Evolutionary conservation across 2,888 invertebrate species (phyloP), one percentile per base, ranked within the genome.

Genomic region (Ectemnius continuus): DNA sequence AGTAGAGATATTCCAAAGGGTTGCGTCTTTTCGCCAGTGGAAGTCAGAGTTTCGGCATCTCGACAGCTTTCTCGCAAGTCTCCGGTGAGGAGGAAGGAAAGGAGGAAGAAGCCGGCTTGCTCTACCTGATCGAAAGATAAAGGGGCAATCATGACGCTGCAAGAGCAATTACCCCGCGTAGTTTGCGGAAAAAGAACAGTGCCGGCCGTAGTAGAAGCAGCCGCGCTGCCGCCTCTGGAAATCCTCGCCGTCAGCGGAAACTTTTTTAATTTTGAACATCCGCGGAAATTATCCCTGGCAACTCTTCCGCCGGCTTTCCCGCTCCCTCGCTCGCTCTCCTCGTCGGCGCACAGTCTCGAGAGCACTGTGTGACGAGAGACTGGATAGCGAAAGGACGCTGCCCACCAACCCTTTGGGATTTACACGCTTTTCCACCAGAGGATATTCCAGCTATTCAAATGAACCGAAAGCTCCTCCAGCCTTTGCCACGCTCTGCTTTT

Each of bases 191-290:
- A 47, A 23, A 62, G 48, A 46, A 46, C 47, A 48, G 28, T 14
- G 47, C 14, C 13, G 11, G n/a, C 36, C 36, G 28, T 4, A 36
- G 28, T 8, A 4, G 28, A 8, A 36, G 28, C 28, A 5, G 36
- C 36, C 36, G 36, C 36, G 18, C 59, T 62, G 4, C 36, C 36
- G 36, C 36, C 36, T 6, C 36, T 63, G 68, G 74, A 69, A 72
- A 71, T 59, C 61, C 71, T 46, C 64, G 69, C 57, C 57, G 65
- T 36, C 36, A 61, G 16, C 56, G 74, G 66, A 78, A 87, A 87
- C 84, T 87, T 87, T 87, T 87, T 88, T 86, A 87, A 88, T 88
- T 87, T 87, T 82, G 83, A 86, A 81, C 84, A 85, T 85, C 81
- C 83, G 80, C 75, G 78, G 80, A 87, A 88, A 88, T 87, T 85